Evolutionary conservation across 1,140 invertebrate genomes (phyloP), one percentile per base, ranked within the genome.

Genomic region (Drosophila orena): DNA sequence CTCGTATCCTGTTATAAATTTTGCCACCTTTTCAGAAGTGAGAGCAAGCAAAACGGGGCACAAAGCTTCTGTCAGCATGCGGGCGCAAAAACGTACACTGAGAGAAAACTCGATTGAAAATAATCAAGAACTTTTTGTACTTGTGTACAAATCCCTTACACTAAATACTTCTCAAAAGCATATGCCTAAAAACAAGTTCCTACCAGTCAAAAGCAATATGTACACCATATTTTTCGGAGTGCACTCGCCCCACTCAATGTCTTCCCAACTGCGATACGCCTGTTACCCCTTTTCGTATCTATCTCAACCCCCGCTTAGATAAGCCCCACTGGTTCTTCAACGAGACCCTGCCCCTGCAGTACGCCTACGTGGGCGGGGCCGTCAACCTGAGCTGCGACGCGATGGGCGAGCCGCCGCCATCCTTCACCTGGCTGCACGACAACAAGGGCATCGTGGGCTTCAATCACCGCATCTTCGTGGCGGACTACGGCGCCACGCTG

Each of bases 331-430:
- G 91, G 91, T 80, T 78, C 58, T 78, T 79, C 68, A 91, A 92
- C 55, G 88, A 91, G 49, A 93, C 89, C 14, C 73, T 88, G 34
- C 79, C 90, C 22, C 22, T 90, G 15, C 90, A 92, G 50, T 93
- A 91, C 56, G 92, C 93, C 34, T 94, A 93, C 71, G 75, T 94
- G 34, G 92, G 92, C 14, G 94, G 94, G 27, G 77, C 79, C 5
- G 93, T 93, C 3, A 95, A 95, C 88, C 89, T 95, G 20, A 94
- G 93, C 15, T 95, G 94, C 65, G 93, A 93, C 57, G 94, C 94
- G 0, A 90, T 93, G 57, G 94, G 94, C 0, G 93, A 94, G 64
- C 94, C 94, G 3, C 92, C 93, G 34, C 93, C 94, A 22, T 93
- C 92, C 22, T 95, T 95, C 75, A 92, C 93, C 34, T 95, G 94